Evolutionary conservation across 2,113 vertebrate genomes (phyloP), one percentile per base, ranked within the genome.

Genomic region (Cynopterus brachyotis): DNA sequence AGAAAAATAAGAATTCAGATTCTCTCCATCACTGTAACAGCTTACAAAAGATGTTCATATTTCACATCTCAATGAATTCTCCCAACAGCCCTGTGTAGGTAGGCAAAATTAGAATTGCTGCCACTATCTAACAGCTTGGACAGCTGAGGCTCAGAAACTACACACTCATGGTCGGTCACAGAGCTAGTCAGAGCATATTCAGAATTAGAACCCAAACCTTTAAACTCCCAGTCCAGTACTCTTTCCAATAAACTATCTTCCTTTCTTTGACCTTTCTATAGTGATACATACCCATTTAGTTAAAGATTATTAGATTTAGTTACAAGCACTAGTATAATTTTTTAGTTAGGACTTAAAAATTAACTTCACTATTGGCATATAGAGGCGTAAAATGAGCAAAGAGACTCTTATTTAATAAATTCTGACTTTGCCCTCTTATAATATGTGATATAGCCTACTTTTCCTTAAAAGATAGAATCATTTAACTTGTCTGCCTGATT

Each of bases 271-370:
- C 62, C 42, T 72, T 81, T 78, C 55, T 95, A 72, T 5, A 89
- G 45, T 55, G 57, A 89, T 9, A 64, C 9, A 67, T 6, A 72
- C 19, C 57, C 17, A 62, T 15, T 89, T 45, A 62, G 72, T 26
- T 94, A 30, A 91, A 45, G 45, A 73, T 28, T 55, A 40, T 60
- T 78, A 84, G 59, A 37, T 78, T 66, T 62, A 59, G 69, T 69
- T 78, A 96, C 47, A 83, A 37, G 17, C 5, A 57, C 22, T 67
- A 76, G 1, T 95, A 47, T 57, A 60, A 64, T 60, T 83, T 53
- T 78, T 94, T 64, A 88, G 15, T 82, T 73, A 85, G 19, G n/a
- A 94, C 75, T 89, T 83, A 9, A 94, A 95, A 95, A 94, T 70
- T 66, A 89, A 76, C 11, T 8, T 79, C 22, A 83, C 26, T 78